Evolutionary conservation across 2,797 vertebrate species (phyloP).

Genomic region (Helarctos malayanus): DNA sequence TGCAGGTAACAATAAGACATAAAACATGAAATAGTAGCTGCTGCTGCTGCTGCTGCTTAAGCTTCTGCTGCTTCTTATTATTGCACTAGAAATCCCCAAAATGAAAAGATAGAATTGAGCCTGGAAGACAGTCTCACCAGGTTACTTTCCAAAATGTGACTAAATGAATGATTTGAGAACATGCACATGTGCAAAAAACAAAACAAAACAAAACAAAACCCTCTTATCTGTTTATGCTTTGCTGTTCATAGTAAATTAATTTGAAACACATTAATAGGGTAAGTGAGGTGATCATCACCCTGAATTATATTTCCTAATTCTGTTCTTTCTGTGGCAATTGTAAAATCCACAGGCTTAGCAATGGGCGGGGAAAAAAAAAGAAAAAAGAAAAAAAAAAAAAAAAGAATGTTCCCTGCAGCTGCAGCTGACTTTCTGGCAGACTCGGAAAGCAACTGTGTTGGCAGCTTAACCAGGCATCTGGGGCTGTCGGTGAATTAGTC

Average conservation of each 20-base stretch:
- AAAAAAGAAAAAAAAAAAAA: not conserved
- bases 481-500: constrained; percentile 76
- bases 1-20: not conserved
- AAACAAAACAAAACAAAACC: not conserved
- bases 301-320: constrained; percentile 77
- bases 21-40: not conserved
- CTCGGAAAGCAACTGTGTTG: constrained; percentile 78
- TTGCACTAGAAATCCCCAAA: not conserved
- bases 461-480: constrained; percentile 83
- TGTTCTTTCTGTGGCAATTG: constrained; percentile 66
- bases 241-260: constrained; percentile 74
- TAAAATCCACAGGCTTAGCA: constrained; percentile 75
- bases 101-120: not conserved
- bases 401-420: constrained; percentile 74
- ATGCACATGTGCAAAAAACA: not conserved
- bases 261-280: constrained; percentile 74
- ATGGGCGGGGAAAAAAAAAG: not conserved
- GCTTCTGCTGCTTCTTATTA: not conserved
- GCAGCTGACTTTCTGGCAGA: constrained; percentile 85
- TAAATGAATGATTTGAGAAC: constrained; percentile 55
- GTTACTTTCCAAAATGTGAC: constrained; percentile 50
- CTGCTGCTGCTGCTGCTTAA: not conserved
- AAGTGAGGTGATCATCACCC: constrained; percentile 75
- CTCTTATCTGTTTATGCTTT: constrained; percentile 65
- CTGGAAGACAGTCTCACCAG: not conserved